These are phyloP conservation scores for Tachypleus tridentatus DNA, from an alignment of 1,140 invertebrate genomes.

Conservation along the genomic window DNA sequence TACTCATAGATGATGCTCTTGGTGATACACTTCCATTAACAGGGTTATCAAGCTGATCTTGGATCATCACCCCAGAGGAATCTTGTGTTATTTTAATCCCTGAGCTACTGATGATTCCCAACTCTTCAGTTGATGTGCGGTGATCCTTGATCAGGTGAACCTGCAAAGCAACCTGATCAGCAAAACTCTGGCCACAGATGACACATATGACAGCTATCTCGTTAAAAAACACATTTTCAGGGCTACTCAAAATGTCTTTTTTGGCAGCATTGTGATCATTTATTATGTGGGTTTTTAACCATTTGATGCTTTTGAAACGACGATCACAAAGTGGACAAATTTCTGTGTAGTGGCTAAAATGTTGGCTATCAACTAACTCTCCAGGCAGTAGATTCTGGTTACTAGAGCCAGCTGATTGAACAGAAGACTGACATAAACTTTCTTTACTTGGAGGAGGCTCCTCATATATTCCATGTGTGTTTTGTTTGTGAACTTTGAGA, in stretches of 20 bases:
- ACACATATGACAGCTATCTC: constrained; percentile 29
- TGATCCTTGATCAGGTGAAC: constrained; percentile 45
- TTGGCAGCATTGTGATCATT: constrained; percentile 68
- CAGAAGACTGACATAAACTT: constrained; percentile 7
- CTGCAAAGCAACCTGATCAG: constrained; percentile 40
- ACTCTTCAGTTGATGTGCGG: constrained; percentile 29
- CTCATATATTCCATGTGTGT: constrained; percentile 87
- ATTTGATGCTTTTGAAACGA: constrained; percentile 77
- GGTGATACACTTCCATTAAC: constrained; percentile 17
- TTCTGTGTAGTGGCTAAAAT: constrained; percentile 58
- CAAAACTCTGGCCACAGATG: constrained; percentile 38
- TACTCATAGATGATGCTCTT: background rate
- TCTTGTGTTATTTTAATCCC: constrained; percentile 17
- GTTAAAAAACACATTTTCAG: background rate
- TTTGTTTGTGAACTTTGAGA: constrained; percentile 89
- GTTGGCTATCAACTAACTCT: constrained; percentile 39
- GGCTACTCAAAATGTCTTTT: constrained; percentile 34
- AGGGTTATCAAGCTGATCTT: constrained; percentile 10
- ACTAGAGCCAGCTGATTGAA: constrained; percentile 11
- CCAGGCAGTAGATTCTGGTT: constrained; percentile 1
- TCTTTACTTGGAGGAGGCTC: constrained; percentile 35
- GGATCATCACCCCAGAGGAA: constrained; percentile 9
- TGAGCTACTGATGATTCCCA: constrained; percentile 19
- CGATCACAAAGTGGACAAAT: constrained; percentile 74
- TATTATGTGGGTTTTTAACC: constrained; percentile 74